phyloP scores from a whole-genome alignment of 2,888 invertebrate species.

The Scaptomyza flava region DNA sequence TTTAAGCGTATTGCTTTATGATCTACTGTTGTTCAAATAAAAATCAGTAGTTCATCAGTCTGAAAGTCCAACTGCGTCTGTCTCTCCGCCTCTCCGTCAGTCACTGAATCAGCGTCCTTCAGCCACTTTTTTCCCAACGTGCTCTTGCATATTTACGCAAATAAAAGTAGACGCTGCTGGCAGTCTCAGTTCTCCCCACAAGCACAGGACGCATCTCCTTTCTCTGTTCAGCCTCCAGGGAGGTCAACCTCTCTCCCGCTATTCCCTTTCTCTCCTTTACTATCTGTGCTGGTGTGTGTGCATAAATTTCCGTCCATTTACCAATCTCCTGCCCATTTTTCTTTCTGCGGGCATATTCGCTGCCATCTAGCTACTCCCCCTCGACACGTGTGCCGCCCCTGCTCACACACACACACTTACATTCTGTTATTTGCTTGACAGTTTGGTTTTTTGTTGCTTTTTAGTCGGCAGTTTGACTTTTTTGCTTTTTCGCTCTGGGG shows the following conservation, averaged over 20 bases:
- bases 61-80: constrained; percentile 4
- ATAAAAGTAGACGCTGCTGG: constrained; percentile 33
- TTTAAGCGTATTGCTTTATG: background rate
- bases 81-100: background rate
- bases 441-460: constrained; percentile 33
- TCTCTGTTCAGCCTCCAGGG: constrained; percentile 34
- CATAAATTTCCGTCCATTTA: constrained; percentile 63
- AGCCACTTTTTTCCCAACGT: constrained; percentile 55
- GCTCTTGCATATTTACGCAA: constrained; percentile 67
- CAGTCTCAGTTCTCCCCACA: constrained; percentile 12
- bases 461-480: constrained; percentile 56
- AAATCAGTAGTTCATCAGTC: constrained; percentile 52
- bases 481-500: constrained; percentile 55
- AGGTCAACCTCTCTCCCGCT: constrained; percentile 12
- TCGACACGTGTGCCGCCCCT: constrained; percentile 2
- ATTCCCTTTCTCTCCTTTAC: constrained; percentile 9
- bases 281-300: constrained; percentile 39
- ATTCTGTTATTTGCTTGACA: constrained; percentile 45
- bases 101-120: constrained; percentile 59
- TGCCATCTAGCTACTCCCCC: constrained; percentile 4
- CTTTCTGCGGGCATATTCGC: constrained; percentile 30
- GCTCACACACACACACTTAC: constrained; percentile 10
- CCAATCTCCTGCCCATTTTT: background rate
- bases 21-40: constrained; percentile 46
- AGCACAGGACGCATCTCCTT: constrained; percentile 9